Evolutionary conservation across 2,797 vertebrate species (phyloP).

Genomic region (Haliaeetus vocifer): DNA sequence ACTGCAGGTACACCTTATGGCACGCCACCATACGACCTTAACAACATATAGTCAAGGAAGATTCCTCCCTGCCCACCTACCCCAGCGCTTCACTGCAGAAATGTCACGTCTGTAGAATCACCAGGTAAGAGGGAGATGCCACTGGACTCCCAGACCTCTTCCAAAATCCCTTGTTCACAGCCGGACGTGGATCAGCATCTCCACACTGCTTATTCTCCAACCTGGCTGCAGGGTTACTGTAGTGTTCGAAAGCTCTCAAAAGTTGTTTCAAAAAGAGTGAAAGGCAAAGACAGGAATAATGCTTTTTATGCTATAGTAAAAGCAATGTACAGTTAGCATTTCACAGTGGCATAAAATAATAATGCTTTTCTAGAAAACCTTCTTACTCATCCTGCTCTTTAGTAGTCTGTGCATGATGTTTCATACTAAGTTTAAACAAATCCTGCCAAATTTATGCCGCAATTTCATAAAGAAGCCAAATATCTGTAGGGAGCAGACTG

Average conservation of each 20-base stretch:
- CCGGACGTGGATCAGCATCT: rapidly evolving
- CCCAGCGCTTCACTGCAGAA: neutral
- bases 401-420: neutral
- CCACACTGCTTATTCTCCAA: neutral
- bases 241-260: neutral
- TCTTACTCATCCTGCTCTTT: neutral
- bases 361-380: neutral
- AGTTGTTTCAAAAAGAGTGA: neutral
- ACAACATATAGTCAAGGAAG: neutral
- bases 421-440: neutral
- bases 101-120: neutral
- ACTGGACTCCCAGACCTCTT: neutral
- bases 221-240: neutral
- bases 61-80: neutral
- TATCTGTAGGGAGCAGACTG: neutral
- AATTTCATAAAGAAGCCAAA: slow-evolving; percentile 4
- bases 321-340: neutral
- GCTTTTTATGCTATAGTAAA: neutral
- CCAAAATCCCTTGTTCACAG: neutral
- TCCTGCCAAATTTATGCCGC: neutral
- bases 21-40: neutral
- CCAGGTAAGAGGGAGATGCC: neutral
- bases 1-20: neutral
- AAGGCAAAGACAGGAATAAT: neutral
- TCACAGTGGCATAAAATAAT: neutral